phyloP scores from a whole-genome alignment of 2,797 vertebrate genomes.

The Pangasius macronema region DNA sequence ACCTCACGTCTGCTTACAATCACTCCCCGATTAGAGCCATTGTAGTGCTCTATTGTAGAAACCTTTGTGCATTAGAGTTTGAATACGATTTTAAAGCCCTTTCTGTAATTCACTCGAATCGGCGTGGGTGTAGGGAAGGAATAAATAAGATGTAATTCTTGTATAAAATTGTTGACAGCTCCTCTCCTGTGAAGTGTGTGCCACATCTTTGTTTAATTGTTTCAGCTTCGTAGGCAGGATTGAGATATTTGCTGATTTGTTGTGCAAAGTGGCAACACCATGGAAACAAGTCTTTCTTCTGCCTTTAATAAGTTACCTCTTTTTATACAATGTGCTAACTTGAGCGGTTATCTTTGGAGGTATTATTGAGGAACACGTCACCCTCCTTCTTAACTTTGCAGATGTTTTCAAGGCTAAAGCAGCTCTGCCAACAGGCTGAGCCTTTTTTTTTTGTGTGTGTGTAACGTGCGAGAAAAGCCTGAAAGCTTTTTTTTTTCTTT shows the following conservation, averaged over 20 bases:
- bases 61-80: background rate
- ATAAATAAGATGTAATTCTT: constrained; percentile 10
- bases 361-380: constrained; percentile 15
- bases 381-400: constrained; percentile 19
- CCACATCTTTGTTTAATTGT: background rate
- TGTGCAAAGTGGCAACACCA: background rate
- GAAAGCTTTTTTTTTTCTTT: background rate
- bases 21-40: too few relatives aligned
- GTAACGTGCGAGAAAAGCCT: background rate
- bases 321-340: background rate
- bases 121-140: background rate
- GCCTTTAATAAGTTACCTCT: background rate
- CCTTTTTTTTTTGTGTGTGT: background rate
- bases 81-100: background rate
- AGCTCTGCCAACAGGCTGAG: background rate
- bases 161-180: constrained; percentile 18
- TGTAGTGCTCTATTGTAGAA: background rate
- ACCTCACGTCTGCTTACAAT: background rate
- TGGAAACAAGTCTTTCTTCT: constrained; percentile 18
- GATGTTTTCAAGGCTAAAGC: constrained; percentile 39
- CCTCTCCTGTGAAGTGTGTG: background rate
- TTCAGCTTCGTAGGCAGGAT: background rate
- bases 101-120: background rate
- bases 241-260: constrained; percentile 5
- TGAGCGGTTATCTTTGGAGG: background rate